Conservation (phyloP, 37 sponge, comb jelly and placozoan species). For the Bolinopsis microptera region DNA sequence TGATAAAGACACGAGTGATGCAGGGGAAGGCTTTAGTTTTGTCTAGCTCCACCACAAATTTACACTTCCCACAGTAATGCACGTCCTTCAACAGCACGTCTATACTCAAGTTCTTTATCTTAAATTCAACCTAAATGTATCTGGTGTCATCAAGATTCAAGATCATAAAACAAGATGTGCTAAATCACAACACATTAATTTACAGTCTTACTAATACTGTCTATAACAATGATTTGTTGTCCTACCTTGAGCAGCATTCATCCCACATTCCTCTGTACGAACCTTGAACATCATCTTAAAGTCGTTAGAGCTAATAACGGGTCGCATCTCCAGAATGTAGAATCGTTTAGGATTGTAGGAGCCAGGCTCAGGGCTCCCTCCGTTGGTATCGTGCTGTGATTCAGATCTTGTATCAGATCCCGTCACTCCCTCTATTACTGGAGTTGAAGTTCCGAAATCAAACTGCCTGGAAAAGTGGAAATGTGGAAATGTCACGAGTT, state of each 20-base stretch:
- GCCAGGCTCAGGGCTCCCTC: not conserved
- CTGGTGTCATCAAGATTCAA: too few species aligned
- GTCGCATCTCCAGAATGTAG: slow-evolving; percentile 64
- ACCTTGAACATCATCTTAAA: slow-evolving; percentile 67
- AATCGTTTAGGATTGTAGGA: not conserved
- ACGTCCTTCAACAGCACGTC: slow-evolving; percentile 55
- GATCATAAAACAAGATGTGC: too few species aligned
- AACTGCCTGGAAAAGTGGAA: slow-evolving; percentile 18
- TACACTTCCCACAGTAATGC: slow-evolving; percentile 62
- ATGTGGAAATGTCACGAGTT: not conserved
- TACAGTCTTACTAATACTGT: too few species aligned
- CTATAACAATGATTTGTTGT: too few species aligned
- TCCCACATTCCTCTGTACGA: not conserved
- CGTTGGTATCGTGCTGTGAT: not conserved
- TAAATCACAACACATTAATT: too few species aligned
- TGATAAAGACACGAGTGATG: slow-evolving; percentile 49
- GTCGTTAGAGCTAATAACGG: slow-evolving; percentile 62
- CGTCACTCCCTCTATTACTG: slow-evolving; percentile 64
- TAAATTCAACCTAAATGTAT: slow-evolving; percentile 37
- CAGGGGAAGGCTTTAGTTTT: not conserved
- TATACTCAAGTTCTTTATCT: slow-evolving; percentile 37
- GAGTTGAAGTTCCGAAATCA: slow-evolving; percentile 56
- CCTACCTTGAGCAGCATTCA: too few species aligned
- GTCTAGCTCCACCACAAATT: slow-evolving; percentile 47
- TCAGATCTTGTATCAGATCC: slow-evolving; percentile 19